Conservation (phyloP, 2,113 vertebrate species). For the Dromiciops gliroides region DNA sequence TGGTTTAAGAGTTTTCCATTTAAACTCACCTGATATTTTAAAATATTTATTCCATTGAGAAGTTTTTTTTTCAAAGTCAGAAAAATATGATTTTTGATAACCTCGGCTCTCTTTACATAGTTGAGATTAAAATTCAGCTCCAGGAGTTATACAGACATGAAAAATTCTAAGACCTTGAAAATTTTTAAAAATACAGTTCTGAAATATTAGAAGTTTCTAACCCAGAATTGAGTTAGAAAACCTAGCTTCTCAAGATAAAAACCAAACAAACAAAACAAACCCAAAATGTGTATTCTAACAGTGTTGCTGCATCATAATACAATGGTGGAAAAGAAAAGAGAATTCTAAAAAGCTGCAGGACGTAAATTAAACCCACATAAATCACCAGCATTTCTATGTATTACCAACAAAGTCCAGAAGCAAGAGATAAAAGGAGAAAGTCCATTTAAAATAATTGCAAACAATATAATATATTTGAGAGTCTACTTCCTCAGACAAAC, state of each 20-base stretch:
- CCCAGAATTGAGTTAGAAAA: conserved; percentile 31
- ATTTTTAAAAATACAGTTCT: conserved; percentile 64
- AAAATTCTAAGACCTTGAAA: conserved; percentile 54
- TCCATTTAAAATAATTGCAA: background rate
- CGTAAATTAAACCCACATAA: background rate
- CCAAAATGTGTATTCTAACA: background rate
- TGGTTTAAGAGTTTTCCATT: conserved; percentile 60
- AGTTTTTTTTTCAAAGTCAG: conserved; percentile 72
- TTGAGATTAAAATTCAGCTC: conserved; percentile 60
- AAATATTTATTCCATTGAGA: conserved; percentile 67
- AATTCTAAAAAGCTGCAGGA: background rate
- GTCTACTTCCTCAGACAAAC: too few species aligned
- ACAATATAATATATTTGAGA: background rate
- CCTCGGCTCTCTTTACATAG: background rate
- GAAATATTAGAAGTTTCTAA: conserved; percentile 54
- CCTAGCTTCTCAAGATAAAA: conserved; percentile 1
- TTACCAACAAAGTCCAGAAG: background rate
- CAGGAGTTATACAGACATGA: conserved; percentile 58
- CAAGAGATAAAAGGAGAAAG: background rate
- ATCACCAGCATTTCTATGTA: background rate
- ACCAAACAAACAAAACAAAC: background rate
- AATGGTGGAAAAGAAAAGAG: background rate
- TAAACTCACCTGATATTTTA: conserved; percentile 71
- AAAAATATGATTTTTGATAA: conserved; percentile 54
- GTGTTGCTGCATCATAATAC: conserved; percentile 1